phyloP scores from a whole-genome alignment of 2,113 vertebrate genomes.

The Boulengerochromis microlepis region DNA sequence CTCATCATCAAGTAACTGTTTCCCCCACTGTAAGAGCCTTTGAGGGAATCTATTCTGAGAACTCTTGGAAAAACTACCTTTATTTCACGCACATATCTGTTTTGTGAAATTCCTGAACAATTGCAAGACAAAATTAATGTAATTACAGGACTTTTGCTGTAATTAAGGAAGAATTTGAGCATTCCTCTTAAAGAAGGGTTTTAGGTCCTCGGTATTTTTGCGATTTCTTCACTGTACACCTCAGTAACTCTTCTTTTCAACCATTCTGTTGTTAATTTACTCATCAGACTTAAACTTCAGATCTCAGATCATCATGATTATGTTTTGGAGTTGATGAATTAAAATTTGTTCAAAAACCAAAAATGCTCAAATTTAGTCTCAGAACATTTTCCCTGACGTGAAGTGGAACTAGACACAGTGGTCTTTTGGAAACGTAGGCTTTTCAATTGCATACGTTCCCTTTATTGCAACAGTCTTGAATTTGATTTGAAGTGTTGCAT shows the following conservation, averaged over 20 bases:
- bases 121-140: neutral
- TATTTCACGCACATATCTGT: neutral
- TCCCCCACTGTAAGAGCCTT: neutral
- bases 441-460: neutral
- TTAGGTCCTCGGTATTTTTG: neutral
- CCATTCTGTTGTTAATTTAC: neutral
- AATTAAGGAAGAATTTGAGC: neutral
- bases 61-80: neutral
- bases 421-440: neutral
- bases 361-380: neutral
- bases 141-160: neutral
- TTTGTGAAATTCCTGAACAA: neutral
- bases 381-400: neutral
- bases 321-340: neutral
- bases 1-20: neutral
- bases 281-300: neutral
- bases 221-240: neutral
- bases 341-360: neutral
- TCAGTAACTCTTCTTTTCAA: neutral
- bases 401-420: neutral
- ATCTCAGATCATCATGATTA: neutral
- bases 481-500: neutral
- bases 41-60: neutral
- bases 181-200: neutral
- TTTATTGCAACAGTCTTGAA: neutral